Conservation (phyloP, 2,113 vertebrate species). For the Piaya cayana region DNA sequence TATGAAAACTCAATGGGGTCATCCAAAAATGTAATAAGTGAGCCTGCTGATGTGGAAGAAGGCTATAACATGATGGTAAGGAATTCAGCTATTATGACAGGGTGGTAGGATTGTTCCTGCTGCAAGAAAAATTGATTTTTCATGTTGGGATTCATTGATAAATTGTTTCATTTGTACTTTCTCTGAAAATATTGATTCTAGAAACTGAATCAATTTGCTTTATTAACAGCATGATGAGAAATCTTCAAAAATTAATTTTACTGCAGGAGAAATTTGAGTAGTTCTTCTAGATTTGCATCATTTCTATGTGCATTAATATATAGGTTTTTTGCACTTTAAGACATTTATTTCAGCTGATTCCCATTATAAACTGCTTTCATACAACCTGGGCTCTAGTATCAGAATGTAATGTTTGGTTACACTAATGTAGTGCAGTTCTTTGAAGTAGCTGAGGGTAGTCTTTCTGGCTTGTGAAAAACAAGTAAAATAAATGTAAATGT, state of each 20-base stretch:
- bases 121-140: background rate
- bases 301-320: background rate
- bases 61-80: constrained; percentile 76
- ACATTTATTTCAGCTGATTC: background rate
- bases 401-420: background rate
- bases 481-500: background rate
- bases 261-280: background rate
- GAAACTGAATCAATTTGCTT: background rate
- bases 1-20: constrained; percentile 71
- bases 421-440: background rate
- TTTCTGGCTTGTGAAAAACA: background rate
- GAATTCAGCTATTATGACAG: background rate
- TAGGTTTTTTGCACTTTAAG: background rate
- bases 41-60: constrained; percentile 58
- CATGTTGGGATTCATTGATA: background rate
- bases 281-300: background rate
- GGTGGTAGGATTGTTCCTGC: background rate
- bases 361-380: background rate
- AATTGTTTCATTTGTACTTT: background rate
- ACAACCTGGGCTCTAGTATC: background rate
- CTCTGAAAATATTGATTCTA: background rate
- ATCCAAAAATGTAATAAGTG: constrained; percentile 56
- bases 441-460: background rate
- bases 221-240: background rate
- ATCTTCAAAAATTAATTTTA: background rate